A percentile compares a stretch with the other conserved stretches of the same genome.
phyloP scores from a whole-genome alignment of 2,888 invertebrate genomes.

The Iphiclides podalirius region DNA sequence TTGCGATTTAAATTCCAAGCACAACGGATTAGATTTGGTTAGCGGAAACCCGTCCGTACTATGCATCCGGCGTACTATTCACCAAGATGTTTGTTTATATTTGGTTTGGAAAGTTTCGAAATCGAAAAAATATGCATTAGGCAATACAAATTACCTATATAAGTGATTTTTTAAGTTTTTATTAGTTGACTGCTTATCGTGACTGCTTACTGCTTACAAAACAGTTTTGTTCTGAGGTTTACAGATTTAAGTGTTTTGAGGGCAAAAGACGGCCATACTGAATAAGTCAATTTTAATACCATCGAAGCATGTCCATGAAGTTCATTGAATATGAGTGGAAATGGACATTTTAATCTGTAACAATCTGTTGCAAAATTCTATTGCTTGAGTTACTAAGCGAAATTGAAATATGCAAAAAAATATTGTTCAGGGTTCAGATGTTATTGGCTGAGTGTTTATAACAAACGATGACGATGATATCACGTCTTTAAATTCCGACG shows the following conservation, averaged over 20 bases:
- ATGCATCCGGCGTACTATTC: conserved; percentile 16
- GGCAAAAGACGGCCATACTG: no score
- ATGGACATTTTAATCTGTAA: no score
- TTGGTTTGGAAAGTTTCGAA: conserved; percentile 16
- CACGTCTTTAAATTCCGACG: conserved; percentile 37
- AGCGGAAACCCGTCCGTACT: conserved; percentile 46
- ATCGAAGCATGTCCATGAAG: no score
- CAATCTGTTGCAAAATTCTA: no score
- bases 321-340: no score
- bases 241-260: not conserved
- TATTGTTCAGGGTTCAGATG: not conserved
- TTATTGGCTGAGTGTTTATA: not conserved
- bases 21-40: conserved; percentile 50
- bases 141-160: no score
- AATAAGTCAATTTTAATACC: no score
- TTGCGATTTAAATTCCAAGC: conserved; percentile 65
- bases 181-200: no score
- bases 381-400: no score
- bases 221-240: no score
- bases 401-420: conserved; percentile 5
- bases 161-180: no score
- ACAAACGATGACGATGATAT: conserved; percentile 31
- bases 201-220: no score
- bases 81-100: conserved; percentile 23
- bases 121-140: conserved; percentile 1